A percentile compares a stretch with the other conserved stretches of the same genome.
These are phyloP conservation scores for Antitype chi DNA, from an alignment of 2,888 invertebrate genomes.

Conservation along the genomic window DNA sequence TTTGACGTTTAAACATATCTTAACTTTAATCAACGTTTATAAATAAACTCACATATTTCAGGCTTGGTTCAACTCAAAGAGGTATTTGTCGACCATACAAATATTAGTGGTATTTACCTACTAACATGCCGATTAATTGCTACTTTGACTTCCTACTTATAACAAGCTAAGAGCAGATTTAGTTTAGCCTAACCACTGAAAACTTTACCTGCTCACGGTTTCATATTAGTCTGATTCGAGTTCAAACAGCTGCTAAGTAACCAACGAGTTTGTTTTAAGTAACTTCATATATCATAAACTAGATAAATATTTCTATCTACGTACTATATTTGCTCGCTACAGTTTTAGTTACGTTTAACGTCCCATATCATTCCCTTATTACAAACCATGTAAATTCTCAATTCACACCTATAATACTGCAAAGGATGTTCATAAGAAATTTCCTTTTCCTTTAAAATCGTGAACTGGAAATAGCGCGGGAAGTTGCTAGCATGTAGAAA, in stretches of 20 bases:
- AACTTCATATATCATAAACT: not conserved
- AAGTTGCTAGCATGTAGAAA: not conserved
- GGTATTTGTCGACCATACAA: not conserved
- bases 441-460: conserved; percentile 10
- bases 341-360: not conserved
- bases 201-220: conserved; percentile 3
- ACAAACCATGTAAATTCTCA: conserved; percentile 4
- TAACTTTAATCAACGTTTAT: no score
- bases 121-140: not conserved
- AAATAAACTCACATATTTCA: not conserved
- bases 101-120: not conserved
- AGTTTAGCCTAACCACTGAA: not conserved
- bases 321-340: not conserved
- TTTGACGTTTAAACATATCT: no score
- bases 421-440: not conserved
- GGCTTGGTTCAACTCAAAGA: no score
- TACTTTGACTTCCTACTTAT: not conserved
- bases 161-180: conserved; percentile 1
- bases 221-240: not conserved
- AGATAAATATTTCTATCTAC: not conserved
- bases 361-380: not conserved
- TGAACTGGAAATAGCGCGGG: conserved; percentile 7
- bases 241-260: not conserved
- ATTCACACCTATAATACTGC: not conserved
- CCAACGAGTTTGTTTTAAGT: not conserved